phyloP scores from a whole-genome alignment of 2,888 invertebrate species.

The Phaedon cochleariae region DNA sequence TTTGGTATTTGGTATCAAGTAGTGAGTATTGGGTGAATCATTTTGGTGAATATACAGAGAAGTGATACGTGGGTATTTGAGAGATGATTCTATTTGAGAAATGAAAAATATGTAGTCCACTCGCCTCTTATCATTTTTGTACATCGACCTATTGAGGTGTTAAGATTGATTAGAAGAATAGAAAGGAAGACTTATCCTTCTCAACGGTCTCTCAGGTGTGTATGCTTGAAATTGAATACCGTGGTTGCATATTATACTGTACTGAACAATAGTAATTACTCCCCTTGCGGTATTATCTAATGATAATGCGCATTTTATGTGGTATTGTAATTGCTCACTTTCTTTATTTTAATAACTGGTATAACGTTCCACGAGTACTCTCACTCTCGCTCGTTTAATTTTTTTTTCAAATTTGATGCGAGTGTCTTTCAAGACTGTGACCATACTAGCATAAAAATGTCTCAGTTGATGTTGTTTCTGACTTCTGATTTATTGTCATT shows the following conservation, averaged over 20 bases:
- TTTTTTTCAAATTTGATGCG: background rate
- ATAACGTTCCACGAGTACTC: conserved; percentile 17
- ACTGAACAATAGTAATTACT: conserved; percentile 14
- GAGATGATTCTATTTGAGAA: too few species aligned
- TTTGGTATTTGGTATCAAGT: too few species aligned
- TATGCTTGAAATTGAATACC: background rate
- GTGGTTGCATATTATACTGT: conserved; percentile 1
- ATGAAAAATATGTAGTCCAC: too few species aligned
- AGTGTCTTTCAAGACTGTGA: background rate
- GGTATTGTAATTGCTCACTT: conserved; percentile 41
- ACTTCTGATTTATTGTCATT: background rate
- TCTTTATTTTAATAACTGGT: conserved; percentile 29
- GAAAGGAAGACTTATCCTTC: background rate
- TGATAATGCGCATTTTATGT: conserved; percentile 38
- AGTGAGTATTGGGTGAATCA: too few species aligned
- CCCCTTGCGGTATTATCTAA: conserved; percentile 41
- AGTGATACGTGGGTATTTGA: too few species aligned
- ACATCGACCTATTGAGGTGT: too few species aligned
- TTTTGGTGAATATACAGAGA: too few species aligned
- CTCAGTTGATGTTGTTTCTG: background rate
- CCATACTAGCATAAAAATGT: background rate
- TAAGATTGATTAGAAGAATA: background rate
- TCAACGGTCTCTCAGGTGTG: background rate
- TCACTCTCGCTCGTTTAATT: conserved; percentile 27
- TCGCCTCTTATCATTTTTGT: too few species aligned